A percentile compares a stretch with the other conserved stretches of the same genome.
phyloP scores from a whole-genome alignment of 1,140 invertebrate genomes.

The Bacillus rossius region DNA sequence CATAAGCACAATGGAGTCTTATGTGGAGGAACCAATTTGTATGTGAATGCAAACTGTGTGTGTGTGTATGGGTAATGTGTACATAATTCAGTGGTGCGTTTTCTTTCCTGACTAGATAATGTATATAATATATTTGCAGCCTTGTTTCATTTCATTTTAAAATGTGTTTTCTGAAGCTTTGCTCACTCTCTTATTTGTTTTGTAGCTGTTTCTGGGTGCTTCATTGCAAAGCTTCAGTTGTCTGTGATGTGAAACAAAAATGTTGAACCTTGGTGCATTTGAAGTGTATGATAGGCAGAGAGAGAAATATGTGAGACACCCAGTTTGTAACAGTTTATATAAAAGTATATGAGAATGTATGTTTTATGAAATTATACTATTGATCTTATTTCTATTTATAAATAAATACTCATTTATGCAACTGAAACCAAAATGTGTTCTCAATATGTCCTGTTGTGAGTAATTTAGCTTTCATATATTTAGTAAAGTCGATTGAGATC shows the following conservation, averaged over 20 bases:
- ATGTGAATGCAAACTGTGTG: too few species aligned
- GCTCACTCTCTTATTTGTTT: background rate
- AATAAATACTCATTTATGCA: constrained; percentile 8
- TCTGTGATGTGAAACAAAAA: constrained; percentile 13
- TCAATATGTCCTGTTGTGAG: background rate
- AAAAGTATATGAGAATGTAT: background rate
- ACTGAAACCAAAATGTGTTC: background rate
- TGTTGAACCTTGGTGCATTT: constrained; percentile 2
- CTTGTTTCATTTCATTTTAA: background rate
- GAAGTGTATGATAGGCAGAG: background rate
- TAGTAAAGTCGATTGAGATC: too few species aligned
- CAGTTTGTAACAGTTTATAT: constrained; percentile 11
- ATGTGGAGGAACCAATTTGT: too few species aligned
- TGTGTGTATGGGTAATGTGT: too few species aligned
- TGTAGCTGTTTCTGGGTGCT: background rate
- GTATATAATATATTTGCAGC: background rate
- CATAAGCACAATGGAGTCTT: too few species aligned
- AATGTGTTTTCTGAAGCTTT: background rate
- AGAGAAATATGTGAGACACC: constrained; percentile 1
- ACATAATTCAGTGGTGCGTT: background rate
- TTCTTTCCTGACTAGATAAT: background rate
- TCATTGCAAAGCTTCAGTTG: constrained; percentile 9
- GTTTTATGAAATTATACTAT: constrained; percentile 10
- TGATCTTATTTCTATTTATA: constrained; percentile 10
- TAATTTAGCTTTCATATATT: too few species aligned